These are phyloP conservation scores for Polypedilum vanderplanki DNA, from an alignment of 1,140 invertebrate species.

Conservation along the genomic window DNA sequence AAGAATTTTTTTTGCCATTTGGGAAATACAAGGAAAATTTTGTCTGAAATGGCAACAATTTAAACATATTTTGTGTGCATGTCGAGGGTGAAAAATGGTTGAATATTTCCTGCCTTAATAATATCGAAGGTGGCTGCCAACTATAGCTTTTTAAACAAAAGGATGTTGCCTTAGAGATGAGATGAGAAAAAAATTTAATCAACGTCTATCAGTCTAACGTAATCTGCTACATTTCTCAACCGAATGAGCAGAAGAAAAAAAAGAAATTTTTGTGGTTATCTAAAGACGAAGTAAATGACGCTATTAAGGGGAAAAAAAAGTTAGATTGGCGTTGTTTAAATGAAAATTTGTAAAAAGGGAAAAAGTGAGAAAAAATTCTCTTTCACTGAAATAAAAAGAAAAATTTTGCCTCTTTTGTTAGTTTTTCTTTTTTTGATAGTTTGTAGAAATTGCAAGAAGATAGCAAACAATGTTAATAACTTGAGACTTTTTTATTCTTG, in stretches of 20 bases:
- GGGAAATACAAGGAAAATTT: slow-evolving; percentile 26
- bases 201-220: slow-evolving; percentile 3
- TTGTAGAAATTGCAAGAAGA: too few species aligned
- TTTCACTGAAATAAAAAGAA: not conserved
- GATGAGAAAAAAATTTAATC: not conserved
- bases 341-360: slow-evolving; percentile 1
- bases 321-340: slow-evolving; percentile 11
- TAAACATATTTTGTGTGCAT: not conserved
- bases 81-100: not conserved
- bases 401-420: not conserved
- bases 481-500: too few species aligned
- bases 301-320: not conserved
- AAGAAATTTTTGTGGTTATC: slow-evolving; percentile 3
- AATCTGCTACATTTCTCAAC: slow-evolving; percentile 12
- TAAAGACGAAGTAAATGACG: not conserved
- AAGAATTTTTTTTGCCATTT: not conserved
- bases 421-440: too few species aligned
- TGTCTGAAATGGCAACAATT: slow-evolving; percentile 3
- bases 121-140: not conserved
- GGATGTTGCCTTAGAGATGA: not conserved
- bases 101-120: not conserved
- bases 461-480: too few species aligned
- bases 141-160: slow-evolving; percentile 14
- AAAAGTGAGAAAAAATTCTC: not conserved
- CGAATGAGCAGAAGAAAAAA: too few species aligned